Evolutionary conservation across 2,113 vertebrate species (phyloP), one percentile per base, ranked within the genome.

Genomic region (Tonatia bakeri): DNA sequence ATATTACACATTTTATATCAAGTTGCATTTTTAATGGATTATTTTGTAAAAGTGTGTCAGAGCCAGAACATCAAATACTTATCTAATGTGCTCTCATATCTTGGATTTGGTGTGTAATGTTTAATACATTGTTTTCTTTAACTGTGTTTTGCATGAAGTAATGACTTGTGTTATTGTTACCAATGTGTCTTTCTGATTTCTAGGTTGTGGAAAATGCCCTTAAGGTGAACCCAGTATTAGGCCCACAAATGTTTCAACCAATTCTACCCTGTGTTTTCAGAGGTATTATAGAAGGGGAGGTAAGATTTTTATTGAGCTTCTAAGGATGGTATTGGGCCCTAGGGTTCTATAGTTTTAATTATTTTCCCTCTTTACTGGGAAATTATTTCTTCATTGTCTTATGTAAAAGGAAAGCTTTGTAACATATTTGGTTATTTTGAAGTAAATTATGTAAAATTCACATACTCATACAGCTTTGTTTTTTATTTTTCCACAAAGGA

Each of bases 191-290:
- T 97, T 97, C 93, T 98, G 15, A 95, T 87, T 98, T 98, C 91
- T 97, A 99, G 99, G 99, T 99, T 96, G 99, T 99, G 67, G 99
- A 99, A 98, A 99, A 99, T 98, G 98, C 99, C 93, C 98, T 99
- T 88, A 99, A 99, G 98, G 99, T 99, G 93, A 99, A 99, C 77
- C 99, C 99, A 95, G 84, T 98, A 87, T 95, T 99, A 97, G 99
- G 99, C 79, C 98, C 99, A 67, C 99, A 99, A 91, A 98, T 99
- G 98, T 99, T 99, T 98, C 99, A 99, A 82, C 98, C 99, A 0
- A 98, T 99, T 97, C 98, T 99, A 84, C 99, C 99, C 8, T 98
- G 98, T 92, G 98, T 99, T 96, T 98, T 99, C 97, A 99, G 97
- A 96, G 99, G 99, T 5, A 99, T 99, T 97, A 97, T 99, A 90